A percentile compares a stretch with the other conserved stretches of the same genome.
phyloP scores from a whole-genome alignment of 2,797 vertebrate genomes.

The Crocidura indochinensis region DNA sequence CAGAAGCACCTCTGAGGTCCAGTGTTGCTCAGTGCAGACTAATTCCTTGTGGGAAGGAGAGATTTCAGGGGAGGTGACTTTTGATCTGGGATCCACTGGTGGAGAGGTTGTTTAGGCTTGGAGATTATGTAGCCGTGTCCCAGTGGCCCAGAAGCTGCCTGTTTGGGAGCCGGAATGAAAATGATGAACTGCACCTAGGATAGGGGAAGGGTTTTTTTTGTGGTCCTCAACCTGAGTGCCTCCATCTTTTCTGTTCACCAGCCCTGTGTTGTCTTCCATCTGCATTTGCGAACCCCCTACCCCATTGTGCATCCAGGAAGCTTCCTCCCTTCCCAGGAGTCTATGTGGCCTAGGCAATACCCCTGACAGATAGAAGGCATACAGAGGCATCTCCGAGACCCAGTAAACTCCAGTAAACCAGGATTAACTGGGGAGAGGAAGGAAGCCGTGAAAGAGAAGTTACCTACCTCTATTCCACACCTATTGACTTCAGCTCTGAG shows the following conservation, averaged over 20 bases:
- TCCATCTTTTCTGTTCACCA: background rate
- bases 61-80: background rate
- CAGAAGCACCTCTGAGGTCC: background rate
- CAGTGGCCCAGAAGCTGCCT: background rate
- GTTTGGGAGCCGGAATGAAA: background rate
- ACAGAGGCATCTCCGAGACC: background rate
- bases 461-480: background rate
- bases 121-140: no score
- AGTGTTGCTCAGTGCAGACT: background rate
- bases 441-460: background rate
- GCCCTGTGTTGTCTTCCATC: no score
- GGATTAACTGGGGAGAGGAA: constrained; percentile 12
- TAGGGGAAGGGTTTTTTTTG: background rate
- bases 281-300: background rate
- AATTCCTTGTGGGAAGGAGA: background rate
- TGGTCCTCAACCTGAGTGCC: no score
- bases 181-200: no score
- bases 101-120: background rate
- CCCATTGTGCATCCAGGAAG: background rate
- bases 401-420: background rate
- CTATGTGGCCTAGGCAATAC: no score
- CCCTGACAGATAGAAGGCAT: no score
- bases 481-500: background rate
- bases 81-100: background rate
- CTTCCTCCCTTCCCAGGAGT: no score